Evolutionary conservation across 2,797 vertebrate species (phyloP), one percentile per base, ranked within the genome.

Genomic region (Pelochelys cantorii): DNA sequence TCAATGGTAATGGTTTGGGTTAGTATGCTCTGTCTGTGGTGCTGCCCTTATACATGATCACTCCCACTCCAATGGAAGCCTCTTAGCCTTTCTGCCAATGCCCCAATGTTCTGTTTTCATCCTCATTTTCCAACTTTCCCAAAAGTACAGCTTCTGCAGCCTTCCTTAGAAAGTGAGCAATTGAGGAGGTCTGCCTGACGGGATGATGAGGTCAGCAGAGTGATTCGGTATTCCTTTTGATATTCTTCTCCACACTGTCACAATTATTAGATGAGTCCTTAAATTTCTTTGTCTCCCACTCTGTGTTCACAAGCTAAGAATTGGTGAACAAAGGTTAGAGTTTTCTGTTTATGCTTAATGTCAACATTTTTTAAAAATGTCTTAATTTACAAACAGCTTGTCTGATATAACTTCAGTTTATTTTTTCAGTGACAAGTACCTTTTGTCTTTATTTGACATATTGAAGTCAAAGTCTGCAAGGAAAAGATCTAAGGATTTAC

Each of bases 401-500:
- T 80, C 37, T 27, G 31, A 78, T 87, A 57, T 86, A 54, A 1
- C 25, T 83, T 85, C 60, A 9, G 1, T 87, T 92, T 89, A 65
- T 55, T 94, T 20, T 29, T 60, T 84, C 31, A 12, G 23, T 95
- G 93, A 89, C 88, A 94, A 90, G 82, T 90, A 82, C 93, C 11
- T 56, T 74, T 92, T 93, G 86, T 91, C 93, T 93, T 90, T 90
- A 96, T 86, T 87, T 84, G 86, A 87, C 90, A 91, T 75, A 90
- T 93, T 93, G 90, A 0, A 56, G 93, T 93, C 90, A 95, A 94
- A 95, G 95, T 95, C 92, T 92, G 88, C 86, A 89, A 94, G 77
- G 86, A 88, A 83, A 90, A 90, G 83, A 88, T 97, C 95, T 94
- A 90, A 83, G 90, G 90, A 81, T 96, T 88, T 93, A 86, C 84